Evolutionary conservation across 1,140 invertebrate genomes (phyloP).

Genomic region (Eupeodes corollae): DNA sequence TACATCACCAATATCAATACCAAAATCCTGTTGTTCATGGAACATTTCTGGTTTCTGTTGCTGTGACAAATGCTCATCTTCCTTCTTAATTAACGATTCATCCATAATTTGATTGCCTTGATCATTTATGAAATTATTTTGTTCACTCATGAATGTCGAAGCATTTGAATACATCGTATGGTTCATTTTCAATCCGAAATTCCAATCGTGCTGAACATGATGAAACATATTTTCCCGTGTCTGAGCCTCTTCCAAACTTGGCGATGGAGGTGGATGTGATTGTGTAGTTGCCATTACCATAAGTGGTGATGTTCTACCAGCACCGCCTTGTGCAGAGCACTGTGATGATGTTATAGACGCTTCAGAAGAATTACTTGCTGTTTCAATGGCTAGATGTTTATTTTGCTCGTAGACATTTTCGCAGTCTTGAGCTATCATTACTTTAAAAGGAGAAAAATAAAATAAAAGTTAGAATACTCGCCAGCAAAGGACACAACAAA

Average conservation of each 20-base stretch:
- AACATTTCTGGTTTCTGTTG: constrained; percentile 9
- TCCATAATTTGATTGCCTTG: no score
- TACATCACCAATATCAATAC: no score
- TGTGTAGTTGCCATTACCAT: background rate
- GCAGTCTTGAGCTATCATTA: background rate
- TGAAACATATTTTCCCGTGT: constrained; percentile 25
- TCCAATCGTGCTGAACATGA: constrained; percentile 35
- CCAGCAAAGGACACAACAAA: no score
- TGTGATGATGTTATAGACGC: constrained; percentile 11
- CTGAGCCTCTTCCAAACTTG: background rate
- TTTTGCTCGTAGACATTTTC: background rate
- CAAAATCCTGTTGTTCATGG: constrained; percentile 8
- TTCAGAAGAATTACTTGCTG: constrained; percentile 3
- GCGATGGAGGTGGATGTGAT: constrained; percentile 3
- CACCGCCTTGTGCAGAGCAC: constrained; percentile 15
- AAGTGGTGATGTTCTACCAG: constrained; percentile 6
- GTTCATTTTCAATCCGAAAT: constrained; percentile 17
- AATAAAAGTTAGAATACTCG: background rate
- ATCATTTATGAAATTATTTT: no score
- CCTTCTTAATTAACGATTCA: background rate
- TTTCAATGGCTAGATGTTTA: background rate
- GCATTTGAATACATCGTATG: no score
- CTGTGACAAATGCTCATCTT: constrained; percentile 3
- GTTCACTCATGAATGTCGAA: no score
- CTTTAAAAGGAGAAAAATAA: background rate